Evolutionary conservation across 1,140 invertebrate species (phyloP).

Genomic region (Chrysomallon squamiferum): DNA sequence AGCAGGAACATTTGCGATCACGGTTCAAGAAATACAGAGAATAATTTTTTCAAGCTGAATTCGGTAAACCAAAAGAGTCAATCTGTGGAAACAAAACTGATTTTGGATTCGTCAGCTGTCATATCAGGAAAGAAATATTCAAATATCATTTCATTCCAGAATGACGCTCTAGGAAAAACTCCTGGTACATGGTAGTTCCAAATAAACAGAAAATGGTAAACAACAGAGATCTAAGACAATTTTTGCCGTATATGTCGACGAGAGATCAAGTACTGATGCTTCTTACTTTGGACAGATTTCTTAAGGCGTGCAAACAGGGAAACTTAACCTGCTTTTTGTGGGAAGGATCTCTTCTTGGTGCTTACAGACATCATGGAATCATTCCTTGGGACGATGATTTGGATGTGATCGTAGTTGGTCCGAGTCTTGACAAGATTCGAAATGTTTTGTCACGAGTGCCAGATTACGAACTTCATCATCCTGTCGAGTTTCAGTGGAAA

Average conservation of each 20-base stretch:
- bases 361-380: constrained; percentile 35
- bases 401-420: constrained; percentile 31
- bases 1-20: too few species aligned
- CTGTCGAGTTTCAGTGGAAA: constrained; percentile 20
- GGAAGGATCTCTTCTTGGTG: constrained; percentile 35
- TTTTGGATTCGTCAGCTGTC: too few species aligned
- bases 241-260: not conserved
- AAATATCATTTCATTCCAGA: too few species aligned
- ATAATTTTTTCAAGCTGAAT: too few species aligned
- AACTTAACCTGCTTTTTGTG: constrained; percentile 36
- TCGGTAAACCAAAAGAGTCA: too few species aligned
- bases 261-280: not conserved
- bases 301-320: not conserved
- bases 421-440: constrained; percentile 5
- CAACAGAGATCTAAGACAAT: constrained; percentile 13
- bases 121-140: too few species aligned
- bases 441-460: constrained; percentile 5
- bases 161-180: too few species aligned
- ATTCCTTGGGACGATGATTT: constrained; percentile 50
- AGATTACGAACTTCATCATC: constrained; percentile 5
- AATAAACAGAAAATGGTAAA: too few species aligned
- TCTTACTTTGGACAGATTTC: constrained; percentile 11
- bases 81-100: too few species aligned
- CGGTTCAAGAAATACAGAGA: too few species aligned
- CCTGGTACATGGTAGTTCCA: too few species aligned